A percentile compares a stretch with the other conserved stretches of the same genome.
Evolutionary conservation across 2,113 vertebrate species (phyloP).

Genomic region (Bos javanicus): DNA sequence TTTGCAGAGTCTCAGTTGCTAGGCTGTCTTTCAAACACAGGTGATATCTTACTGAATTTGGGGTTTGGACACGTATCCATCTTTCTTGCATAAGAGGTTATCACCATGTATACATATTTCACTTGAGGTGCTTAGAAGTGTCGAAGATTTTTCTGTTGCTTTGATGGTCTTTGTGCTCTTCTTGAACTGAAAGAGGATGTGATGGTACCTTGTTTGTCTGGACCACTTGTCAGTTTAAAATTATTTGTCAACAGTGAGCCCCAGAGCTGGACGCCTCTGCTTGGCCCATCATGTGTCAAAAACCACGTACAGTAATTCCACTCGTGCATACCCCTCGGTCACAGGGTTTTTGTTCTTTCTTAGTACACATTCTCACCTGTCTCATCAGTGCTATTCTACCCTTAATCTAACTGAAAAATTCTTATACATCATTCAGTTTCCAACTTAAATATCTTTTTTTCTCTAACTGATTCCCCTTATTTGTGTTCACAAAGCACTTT

Average conservation of each 20-base stretch:
- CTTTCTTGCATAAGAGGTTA: neutral
- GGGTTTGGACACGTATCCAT: neutral
- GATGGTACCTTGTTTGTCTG: neutral
- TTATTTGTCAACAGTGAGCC: neutral
- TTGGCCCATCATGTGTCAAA: neutral
- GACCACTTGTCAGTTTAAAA: neutral
- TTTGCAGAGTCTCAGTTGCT: neutral
- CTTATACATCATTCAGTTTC: neutral
- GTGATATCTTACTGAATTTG: neutral
- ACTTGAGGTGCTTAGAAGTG: neutral
- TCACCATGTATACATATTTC: neutral
- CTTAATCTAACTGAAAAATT: neutral
- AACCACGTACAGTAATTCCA: neutral
- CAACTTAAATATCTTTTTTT: neutral
- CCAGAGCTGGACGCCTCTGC: neutral
- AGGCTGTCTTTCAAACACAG: neutral
- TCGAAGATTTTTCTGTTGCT: neutral
- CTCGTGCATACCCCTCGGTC: neutral
- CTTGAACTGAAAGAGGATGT: neutral
- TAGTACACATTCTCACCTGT: neutral
- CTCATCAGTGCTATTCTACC: neutral
- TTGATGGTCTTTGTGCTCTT: neutral
- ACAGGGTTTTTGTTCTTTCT: neutral
- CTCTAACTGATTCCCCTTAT: neutral
- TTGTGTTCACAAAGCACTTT: neutral